A percentile compares a stretch with the other conserved stretches of the same genome.
These are phyloP conservation scores for Pantelozetes paolii DNA, from an alignment of 2,888 invertebrate genomes.

Conservation along the genomic window DNA sequence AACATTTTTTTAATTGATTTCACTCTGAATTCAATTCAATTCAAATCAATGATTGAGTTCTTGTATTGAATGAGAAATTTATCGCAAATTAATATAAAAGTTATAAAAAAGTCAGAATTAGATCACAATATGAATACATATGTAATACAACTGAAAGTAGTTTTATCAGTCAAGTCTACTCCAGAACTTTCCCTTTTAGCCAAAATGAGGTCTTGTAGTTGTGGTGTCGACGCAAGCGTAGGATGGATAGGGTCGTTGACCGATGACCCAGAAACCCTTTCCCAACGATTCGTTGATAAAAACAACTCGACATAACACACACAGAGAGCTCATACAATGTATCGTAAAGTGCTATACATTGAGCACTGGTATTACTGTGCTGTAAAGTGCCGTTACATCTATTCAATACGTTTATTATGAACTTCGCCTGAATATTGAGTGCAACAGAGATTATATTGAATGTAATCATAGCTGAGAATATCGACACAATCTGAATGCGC, in stretches of 20 bases:
- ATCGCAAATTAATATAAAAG: not conserved
- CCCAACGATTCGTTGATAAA: constrained; percentile 11
- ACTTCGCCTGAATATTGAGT: constrained; percentile 36
- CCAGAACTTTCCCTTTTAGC: constrained; percentile 35
- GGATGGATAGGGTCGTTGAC: constrained; percentile 7
- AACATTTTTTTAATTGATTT: not conserved
- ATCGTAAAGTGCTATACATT: constrained; percentile 1
- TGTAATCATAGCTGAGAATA: constrained; percentile 15
- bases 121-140: not conserved
- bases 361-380: not conserved
- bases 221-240: constrained; percentile 21
- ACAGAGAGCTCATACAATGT: too few species aligned
- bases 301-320: constrained; percentile 7
- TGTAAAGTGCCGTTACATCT: constrained; percentile 43
- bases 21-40: not conserved
- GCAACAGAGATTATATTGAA: constrained; percentile 24
- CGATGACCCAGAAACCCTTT: constrained; percentile 39
- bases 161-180: constrained; percentile 36
- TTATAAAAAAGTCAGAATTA: not conserved
- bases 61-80: too few species aligned
- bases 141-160: constrained; percentile 15
- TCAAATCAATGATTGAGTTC: not conserved
- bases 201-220: constrained; percentile 12
- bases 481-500: not conserved
- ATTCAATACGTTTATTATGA: constrained; percentile 27